These are phyloP conservation scores for Nephila pilipes DNA, from an alignment of 1,140 invertebrate species.

Conservation along the genomic window DNA sequence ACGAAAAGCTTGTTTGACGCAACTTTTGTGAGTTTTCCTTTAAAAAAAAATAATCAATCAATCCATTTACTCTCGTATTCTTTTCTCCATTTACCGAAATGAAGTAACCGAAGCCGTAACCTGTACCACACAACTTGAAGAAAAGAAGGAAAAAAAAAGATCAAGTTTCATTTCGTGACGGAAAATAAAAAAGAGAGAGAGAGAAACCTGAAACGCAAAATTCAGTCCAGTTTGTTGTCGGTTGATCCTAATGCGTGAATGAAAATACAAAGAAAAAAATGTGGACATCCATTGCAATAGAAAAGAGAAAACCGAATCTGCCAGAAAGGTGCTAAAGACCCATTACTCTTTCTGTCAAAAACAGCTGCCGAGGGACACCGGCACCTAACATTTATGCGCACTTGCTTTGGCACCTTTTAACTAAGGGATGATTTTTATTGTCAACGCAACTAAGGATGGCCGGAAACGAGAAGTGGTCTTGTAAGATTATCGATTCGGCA, in stretches of 20 bases:
- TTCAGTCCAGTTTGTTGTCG: not conserved
- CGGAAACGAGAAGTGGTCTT: not conserved
- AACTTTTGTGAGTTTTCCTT: no score
- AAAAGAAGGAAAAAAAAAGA: not conserved
- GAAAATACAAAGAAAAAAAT: slow-evolving; percentile 22
- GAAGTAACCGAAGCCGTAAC: no score
- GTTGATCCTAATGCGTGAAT: not conserved
- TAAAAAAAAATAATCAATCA: no score
- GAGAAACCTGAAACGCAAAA: not conserved
- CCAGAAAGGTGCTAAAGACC: slow-evolving; percentile 62
- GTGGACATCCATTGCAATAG: slow-evolving; percentile 14
- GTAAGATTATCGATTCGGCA: not conserved
- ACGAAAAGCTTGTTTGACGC: no score
- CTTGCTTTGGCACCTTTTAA: slow-evolving; percentile 65
- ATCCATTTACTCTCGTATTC: no score
- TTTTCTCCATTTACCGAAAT: no score
- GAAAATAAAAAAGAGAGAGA: not conserved
- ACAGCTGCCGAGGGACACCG: slow-evolving; percentile 41
- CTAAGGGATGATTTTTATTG: slow-evolving; percentile 63
- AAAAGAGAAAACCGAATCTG: slow-evolving; percentile 50
- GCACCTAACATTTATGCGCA: slow-evolving; percentile 63
- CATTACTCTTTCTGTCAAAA: slow-evolving; percentile 71
- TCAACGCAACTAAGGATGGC: not conserved
- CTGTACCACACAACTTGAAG: not conserved
- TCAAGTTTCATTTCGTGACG: not conserved